Evolutionary conservation across 2,797 vertebrate species (phyloP).

Genomic region (Takifugu ocellatus): DNA sequence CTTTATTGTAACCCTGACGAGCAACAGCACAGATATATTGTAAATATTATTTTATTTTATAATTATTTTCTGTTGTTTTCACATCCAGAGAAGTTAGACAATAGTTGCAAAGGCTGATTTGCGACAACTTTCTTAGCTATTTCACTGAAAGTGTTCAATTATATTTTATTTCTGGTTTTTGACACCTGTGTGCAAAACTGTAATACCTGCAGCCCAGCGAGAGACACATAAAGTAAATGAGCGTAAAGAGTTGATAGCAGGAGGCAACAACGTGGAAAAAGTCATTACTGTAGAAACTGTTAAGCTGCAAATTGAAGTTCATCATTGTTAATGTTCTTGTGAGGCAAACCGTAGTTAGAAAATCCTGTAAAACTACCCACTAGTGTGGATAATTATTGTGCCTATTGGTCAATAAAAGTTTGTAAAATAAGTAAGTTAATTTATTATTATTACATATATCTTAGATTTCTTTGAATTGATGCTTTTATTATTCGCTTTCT

Average conservation of each 20-base stretch:
- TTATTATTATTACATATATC: too few species aligned
- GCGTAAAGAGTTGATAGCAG: constrained; percentile 36
- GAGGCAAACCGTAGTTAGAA: constrained; percentile 10
- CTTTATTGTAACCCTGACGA: too few species aligned
- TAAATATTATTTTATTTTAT: too few species aligned
- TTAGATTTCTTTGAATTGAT: too few species aligned
- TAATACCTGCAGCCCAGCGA: constrained; percentile 36
- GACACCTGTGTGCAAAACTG: constrained; percentile 20
- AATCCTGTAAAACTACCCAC: too few species aligned
- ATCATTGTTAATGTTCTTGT: constrained; percentile 32
- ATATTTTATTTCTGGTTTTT: neutral
- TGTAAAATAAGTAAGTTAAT: too few species aligned
- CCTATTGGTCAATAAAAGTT: too few species aligned
- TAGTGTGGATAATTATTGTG: too few species aligned
- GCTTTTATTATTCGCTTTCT: constrained; percentile 15
- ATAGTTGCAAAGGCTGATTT: too few species aligned
- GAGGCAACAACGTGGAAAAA: constrained; percentile 61
- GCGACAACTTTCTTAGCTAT: neutral
- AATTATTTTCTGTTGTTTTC: neutral
- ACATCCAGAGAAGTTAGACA: too few species aligned
- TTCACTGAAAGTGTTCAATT: neutral
- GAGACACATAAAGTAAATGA: constrained; percentile 43
- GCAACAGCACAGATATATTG: too few species aligned
- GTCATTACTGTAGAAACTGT: constrained; percentile 56
- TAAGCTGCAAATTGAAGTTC: constrained; percentile 48